These are phyloP conservation scores for Drosophila prostipennis DNA, from an alignment of 2,888 invertebrate species.

Conservation along the genomic window DNA sequence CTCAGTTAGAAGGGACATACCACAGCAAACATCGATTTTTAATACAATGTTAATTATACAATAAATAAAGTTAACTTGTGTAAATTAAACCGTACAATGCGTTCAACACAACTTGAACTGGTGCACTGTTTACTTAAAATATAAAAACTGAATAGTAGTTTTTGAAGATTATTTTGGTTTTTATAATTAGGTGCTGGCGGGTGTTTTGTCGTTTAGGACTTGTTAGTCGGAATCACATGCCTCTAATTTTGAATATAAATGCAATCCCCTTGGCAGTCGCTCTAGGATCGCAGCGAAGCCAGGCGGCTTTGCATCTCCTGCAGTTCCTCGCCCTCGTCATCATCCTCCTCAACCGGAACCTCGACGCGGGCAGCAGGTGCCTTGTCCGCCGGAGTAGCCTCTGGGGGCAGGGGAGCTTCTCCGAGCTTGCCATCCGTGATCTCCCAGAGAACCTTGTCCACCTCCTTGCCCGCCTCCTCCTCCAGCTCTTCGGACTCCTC, in stretches of 20 bases:
- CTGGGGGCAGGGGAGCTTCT: slow-evolving; percentile 93
- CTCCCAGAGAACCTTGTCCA: slow-evolving; percentile 96
- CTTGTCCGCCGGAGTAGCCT: slow-evolving; percentile 86
- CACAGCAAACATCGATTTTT: slow-evolving; percentile 34
- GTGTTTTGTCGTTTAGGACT: slow-evolving; percentile 9
- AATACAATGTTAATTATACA: slow-evolving; percentile 62
- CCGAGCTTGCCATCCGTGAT: slow-evolving; percentile 96
- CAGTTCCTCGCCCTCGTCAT: slow-evolving; percentile 91
- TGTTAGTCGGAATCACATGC: slow-evolving; percentile 21
- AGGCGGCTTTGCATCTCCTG: slow-evolving; percentile 96
- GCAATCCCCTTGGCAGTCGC: slow-evolving; percentile 1
- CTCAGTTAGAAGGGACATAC: neutral
- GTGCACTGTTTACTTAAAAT: slow-evolving; percentile 39
- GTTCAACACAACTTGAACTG: slow-evolving; percentile 53
- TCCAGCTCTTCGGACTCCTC: slow-evolving; percentile 98
- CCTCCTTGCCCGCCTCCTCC: slow-evolving; percentile 96
- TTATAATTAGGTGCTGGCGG: slow-evolving; percentile 34
- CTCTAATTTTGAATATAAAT: slow-evolving; percentile 31
- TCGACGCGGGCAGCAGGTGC: slow-evolving; percentile 84
- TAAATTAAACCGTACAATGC: slow-evolving; percentile 41
- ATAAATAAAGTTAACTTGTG: slow-evolving; percentile 62
- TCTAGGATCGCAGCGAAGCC: slow-evolving; percentile 93
- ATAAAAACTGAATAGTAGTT: slow-evolving; percentile 27
- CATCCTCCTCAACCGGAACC: slow-evolving; percentile 79
- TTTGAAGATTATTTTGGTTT: slow-evolving; percentile 49